phyloP scores from a whole-genome alignment of 2,113 vertebrate genomes.

The Actenoides lindsayi region DNA sequence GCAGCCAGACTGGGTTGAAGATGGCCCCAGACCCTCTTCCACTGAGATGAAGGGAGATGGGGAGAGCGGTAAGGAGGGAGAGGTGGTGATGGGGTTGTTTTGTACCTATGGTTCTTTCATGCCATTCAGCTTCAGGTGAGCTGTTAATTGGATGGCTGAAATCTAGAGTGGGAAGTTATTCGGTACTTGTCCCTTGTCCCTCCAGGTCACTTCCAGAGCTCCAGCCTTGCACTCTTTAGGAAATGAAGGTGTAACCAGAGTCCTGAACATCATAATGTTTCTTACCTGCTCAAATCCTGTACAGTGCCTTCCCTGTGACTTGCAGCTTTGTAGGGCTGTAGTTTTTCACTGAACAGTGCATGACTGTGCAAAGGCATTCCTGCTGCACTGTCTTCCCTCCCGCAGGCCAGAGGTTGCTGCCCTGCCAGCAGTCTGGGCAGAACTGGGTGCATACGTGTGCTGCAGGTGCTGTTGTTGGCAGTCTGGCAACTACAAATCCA shows the following conservation, averaged over 20 bases:
- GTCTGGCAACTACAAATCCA: not conserved
- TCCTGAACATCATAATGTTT: not conserved
- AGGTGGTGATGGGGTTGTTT: not conserved
- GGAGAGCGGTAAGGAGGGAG: not conserved
- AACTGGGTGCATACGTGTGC: not conserved
- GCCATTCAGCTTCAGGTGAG: not conserved
- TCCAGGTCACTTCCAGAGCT: not conserved
- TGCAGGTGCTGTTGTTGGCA: not conserved
- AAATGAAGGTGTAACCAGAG: not conserved
- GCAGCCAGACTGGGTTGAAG: not conserved
- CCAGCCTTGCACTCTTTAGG: not conserved
- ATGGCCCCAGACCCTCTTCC: not conserved
- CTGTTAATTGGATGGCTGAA: not conserved
- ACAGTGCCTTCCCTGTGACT: not conserved
- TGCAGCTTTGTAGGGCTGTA: not conserved
- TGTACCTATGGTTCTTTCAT: not conserved
- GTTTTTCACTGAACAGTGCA: not conserved
- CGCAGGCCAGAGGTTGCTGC: not conserved
- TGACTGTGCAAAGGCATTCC: not conserved
- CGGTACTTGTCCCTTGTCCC: not conserved
- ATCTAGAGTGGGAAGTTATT: not conserved
- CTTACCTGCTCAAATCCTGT: not conserved
- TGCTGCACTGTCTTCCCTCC: not conserved
- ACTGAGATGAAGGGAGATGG: not conserved
- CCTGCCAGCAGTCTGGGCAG: not conserved